Evolutionary conservation across 1,140 invertebrate species (phyloP).

Genomic region (Drosophila ironensis): DNA sequence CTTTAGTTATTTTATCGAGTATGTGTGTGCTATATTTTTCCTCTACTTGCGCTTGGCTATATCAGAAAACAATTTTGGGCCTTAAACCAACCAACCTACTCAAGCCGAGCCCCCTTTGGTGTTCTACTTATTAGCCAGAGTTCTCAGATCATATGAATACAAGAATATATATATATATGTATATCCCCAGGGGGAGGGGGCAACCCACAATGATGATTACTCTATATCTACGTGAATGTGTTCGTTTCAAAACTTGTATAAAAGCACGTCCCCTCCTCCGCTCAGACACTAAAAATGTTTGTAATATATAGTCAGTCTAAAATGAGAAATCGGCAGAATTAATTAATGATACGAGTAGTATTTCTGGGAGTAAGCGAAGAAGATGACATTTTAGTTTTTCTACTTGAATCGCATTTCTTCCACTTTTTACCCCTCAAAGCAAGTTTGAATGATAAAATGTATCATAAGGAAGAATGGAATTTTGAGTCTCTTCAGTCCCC

Average conservation of each 20-base stretch:
- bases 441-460: conserved; percentile 8
- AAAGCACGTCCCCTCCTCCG: conserved; percentile 39
- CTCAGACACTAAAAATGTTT: conserved; percentile 37
- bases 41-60: conserved; percentile 30
- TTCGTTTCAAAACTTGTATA: conserved; percentile 54
- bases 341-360: conserved; percentile 11
- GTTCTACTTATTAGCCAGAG: conserved; percentile 20
- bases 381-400: conserved; percentile 63
- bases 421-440: conserved; percentile 39
- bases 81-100: conserved; percentile 26
- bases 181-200: conserved; percentile 29
- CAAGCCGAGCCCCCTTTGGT: no score
- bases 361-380: conserved; percentile 13
- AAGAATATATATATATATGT: background rate
- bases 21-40: conserved; percentile 34
- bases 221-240: conserved; percentile 45
- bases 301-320: conserved; percentile 27
- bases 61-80: conserved; percentile 27
- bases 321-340: conserved; percentile 9
- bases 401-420: conserved; percentile 78
- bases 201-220: conserved; percentile 21
- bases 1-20: conserved; percentile 33
- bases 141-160: conserved; percentile 43
- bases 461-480: conserved; percentile 13
- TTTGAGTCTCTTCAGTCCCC: conserved; percentile 34